Conservation (phyloP, 2,888 invertebrate species). For the Oscheius sp. region DNA sequence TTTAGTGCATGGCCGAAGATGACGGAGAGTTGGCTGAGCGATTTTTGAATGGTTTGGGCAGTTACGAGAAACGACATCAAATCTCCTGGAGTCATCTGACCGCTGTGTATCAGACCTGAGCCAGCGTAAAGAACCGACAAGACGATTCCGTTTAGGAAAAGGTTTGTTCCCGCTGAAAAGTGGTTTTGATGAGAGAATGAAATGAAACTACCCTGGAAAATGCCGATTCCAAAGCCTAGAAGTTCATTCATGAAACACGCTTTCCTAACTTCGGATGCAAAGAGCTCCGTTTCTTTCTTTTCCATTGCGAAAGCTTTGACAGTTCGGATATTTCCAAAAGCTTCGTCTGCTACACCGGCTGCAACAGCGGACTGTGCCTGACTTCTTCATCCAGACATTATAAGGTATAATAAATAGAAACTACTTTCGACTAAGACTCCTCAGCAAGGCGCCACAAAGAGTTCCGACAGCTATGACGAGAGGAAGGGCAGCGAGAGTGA, state of each 20-base stretch:
- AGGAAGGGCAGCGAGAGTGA: conserved; percentile 87
- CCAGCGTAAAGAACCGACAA: conserved; percentile 90
- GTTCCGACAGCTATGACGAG: conserved; percentile 87
- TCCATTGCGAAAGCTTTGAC: conserved; percentile 95
- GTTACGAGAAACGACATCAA: conserved; percentile 96
- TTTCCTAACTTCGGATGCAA: conserved; percentile 81
- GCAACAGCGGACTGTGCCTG: conserved; percentile 80
- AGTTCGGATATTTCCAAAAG: conserved; percentile 90
- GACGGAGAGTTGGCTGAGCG: conserved; percentile 88
- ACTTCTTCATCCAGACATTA: conserved; percentile 40
- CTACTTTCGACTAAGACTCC: conserved; percentile 59
- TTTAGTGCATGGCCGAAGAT: conserved; percentile 89
- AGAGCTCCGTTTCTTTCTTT: conserved; percentile 82
- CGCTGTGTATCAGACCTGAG: conserved; percentile 82
- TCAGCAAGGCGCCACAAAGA: conserved; percentile 83
- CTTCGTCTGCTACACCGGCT: conserved; percentile 91
- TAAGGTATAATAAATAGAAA: neutral
- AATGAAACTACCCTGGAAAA: conserved; percentile 80
- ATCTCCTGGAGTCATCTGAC: conserved; percentile 81
- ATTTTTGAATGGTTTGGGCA: conserved; percentile 90
- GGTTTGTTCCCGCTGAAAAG: conserved; percentile 74
- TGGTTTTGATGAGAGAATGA: neutral
- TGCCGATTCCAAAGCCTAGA: conserved; percentile 89
- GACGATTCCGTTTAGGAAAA: conserved; percentile 82
- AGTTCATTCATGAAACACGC: conserved; percentile 83